Evolutionary conservation across 2,113 vertebrate genomes (phyloP), one percentile per base, ranked within the genome.

Genomic region (Clarias gariepinus): DNA sequence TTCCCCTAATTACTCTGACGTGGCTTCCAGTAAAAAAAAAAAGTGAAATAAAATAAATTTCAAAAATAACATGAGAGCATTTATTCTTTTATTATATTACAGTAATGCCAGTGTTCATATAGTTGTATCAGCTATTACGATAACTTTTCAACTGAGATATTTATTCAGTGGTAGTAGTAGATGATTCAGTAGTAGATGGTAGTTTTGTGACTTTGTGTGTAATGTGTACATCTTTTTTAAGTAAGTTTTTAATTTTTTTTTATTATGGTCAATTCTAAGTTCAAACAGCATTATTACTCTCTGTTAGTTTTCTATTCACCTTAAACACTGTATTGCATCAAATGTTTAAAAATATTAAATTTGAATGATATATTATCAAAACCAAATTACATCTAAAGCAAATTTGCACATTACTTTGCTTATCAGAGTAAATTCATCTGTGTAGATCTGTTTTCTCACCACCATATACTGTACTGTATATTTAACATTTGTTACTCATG

Each of bases 11-110:
- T 81, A 61, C 15, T 81, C 36, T 28, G 23, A 55, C 19, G 36
- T 13, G 74, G 68, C 52, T 57, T 76, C 74, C 12, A 78, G 21
- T 30, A 60, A 36, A 41, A 55, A 86, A 79, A 23, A 47, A 47
- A 47, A 47, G 33, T 36, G 3, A 47, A 8, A 7, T 47, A 47
- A 47, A 47, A 7, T 47, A 47, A 47, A 47, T 8, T 8, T n/a
- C n/a, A 47, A 8, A 1, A 33, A 78, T 19, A 52, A 71, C 28
- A 2, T 30, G n/a, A 53, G 55, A 41, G 28, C 11, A 18, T 61
- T 83, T 58, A 11, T 85, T n/a, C 15, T 63, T 78, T 79, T 66
- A 58, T 80, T 58, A n/a, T 15, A 66, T 80, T 23, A 74, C 13
- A 52, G 74, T 36, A 61, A 79, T 11, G 41, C 58, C 63, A 30